phyloP scores from a whole-genome alignment of 1,140 invertebrate species.

The Euura lappo region DNA sequence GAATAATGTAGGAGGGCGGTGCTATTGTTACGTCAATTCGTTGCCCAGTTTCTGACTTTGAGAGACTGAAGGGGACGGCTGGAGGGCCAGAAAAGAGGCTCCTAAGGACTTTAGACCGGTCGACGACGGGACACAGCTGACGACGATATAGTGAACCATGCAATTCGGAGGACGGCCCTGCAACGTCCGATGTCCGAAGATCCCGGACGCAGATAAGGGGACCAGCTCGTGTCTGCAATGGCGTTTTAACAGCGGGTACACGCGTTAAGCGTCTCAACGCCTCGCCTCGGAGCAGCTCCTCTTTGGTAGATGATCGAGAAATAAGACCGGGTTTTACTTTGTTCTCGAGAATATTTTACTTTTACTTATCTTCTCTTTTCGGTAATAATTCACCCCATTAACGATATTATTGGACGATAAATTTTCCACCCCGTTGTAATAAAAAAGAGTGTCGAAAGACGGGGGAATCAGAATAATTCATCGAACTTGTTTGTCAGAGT shows the following conservation, averaged over 20 bases:
- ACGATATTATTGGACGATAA: too few species aligned
- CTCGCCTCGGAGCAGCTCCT: too few species aligned
- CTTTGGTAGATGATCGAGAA: neutral
- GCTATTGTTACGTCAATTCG: neutral
- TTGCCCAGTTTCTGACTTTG: neutral
- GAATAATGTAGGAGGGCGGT: conserved; percentile 3
- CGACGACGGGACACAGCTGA: neutral
- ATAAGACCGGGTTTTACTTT: neutral
- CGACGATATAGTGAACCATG: conserved; percentile 17
- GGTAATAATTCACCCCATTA: too few species aligned
- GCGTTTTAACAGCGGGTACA: conserved; percentile 37
- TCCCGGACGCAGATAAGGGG: conserved; percentile 36
- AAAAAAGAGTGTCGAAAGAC: too few species aligned
- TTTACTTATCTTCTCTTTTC: too few species aligned
- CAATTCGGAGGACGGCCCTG: conserved; percentile 33
- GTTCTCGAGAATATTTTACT: too few species aligned
- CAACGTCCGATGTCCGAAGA: conserved; percentile 28
- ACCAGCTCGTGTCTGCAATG: conserved; percentile 40
- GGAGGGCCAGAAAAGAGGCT: neutral
- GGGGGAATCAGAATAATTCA: too few species aligned
- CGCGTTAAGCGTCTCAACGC: conserved; percentile 2
- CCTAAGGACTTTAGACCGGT: neutral
- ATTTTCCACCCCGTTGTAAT: too few species aligned
- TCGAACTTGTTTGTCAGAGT: too few species aligned
- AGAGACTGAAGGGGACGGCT: neutral